These are phyloP conservation scores for Apodemus speciosus DNA, from an alignment of 2,113 vertebrate genomes.

Conservation along the genomic window DNA sequence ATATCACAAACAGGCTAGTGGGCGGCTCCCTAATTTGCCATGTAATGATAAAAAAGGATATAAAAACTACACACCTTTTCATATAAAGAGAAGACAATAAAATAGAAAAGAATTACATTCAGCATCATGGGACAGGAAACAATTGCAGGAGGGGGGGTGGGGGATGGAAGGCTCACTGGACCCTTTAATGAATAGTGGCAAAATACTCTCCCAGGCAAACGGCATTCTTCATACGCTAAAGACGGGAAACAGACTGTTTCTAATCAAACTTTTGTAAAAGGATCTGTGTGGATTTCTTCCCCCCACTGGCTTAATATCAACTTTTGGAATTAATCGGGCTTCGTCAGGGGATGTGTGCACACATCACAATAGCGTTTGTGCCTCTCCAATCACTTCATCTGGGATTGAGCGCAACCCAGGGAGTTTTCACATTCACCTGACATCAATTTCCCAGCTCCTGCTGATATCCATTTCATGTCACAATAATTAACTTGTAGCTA, in stretches of 20 bases:
- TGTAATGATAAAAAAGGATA: constrained; percentile 64
- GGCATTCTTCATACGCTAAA: constrained; percentile 7
- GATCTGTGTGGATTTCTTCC: constrained; percentile 31
- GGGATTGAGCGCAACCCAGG: constrained; percentile 63
- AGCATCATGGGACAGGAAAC: constrained; percentile 54
- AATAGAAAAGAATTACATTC: constrained; percentile 27
- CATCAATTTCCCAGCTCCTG: constrained; percentile 71
- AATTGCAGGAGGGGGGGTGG: constrained; percentile 57
- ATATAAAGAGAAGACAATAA: constrained; percentile 32
- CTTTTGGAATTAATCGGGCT: constrained; percentile 61
- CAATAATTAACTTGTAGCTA: constrained; percentile 76
- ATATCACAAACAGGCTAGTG: constrained; percentile 60
- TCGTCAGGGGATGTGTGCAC: constrained; percentile 46
- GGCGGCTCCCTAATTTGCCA: constrained; percentile 57
- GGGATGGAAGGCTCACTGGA: constrained; percentile 46
- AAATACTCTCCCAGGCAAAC: constrained; percentile 71
- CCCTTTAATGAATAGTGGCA: constrained; percentile 71
- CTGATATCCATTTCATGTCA: constrained; percentile 72
- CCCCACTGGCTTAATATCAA: constrained; percentile 59
- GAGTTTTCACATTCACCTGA: constrained; percentile 71
- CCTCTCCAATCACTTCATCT: constrained; percentile 61
- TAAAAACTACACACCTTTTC: constrained; percentile 8
- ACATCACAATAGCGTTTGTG: constrained; percentile 59
- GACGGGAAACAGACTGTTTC: constrained; percentile 50
- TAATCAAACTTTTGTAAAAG: constrained; percentile 71